A percentile compares a stretch with the other conserved stretches of the same genome.
Evolutionary conservation across 2,113 vertebrate genomes (phyloP).

Genomic region (Gymnarchus niloticus): DNA sequence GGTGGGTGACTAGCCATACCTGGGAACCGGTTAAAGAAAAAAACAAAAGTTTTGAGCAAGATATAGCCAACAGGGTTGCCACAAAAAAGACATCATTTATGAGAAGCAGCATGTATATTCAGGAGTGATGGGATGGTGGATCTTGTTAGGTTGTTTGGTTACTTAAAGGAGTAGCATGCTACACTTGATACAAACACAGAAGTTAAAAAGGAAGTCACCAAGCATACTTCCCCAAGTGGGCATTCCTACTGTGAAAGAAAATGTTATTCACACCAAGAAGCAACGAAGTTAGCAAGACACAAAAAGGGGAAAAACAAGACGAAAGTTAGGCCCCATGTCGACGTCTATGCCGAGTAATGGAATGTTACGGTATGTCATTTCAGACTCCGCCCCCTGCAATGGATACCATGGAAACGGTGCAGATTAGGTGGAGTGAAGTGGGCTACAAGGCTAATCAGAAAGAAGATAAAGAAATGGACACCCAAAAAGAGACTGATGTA

Average conservation of each 20-base stretch:
- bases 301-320: conserved; percentile 31
- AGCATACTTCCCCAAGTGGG: conserved; percentile 70
- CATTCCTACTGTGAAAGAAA: conserved; percentile 74
- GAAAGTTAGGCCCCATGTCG: conserved; percentile 64
- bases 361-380: conserved; percentile 65
- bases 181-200: conserved; percentile 69
- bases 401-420: conserved; percentile 71
- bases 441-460: conserved; percentile 66
- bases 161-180: conserved; percentile 95
- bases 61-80: conserved; percentile 28
- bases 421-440: conserved; percentile 70
- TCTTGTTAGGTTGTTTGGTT: conserved; percentile 77
- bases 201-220: conserved; percentile 79
- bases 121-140: conserved; percentile 65
- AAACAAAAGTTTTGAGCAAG: conserved; percentile 31
- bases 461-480: conserved; percentile 59
- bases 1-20: conserved; percentile 97
- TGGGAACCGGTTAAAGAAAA: conserved; percentile 62
- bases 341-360: conserved; percentile 83
- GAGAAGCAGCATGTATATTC: conserved; percentile 64
- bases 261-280: conserved; percentile 66
- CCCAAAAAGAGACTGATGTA: conserved; percentile 71
- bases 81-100: conserved; percentile 40
- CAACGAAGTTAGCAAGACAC: conserved; percentile 68
- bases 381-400: conserved; percentile 76